Conservation (phyloP, 2,797 vertebrate species). For the Gephyroberyx darwinii region DNA sequence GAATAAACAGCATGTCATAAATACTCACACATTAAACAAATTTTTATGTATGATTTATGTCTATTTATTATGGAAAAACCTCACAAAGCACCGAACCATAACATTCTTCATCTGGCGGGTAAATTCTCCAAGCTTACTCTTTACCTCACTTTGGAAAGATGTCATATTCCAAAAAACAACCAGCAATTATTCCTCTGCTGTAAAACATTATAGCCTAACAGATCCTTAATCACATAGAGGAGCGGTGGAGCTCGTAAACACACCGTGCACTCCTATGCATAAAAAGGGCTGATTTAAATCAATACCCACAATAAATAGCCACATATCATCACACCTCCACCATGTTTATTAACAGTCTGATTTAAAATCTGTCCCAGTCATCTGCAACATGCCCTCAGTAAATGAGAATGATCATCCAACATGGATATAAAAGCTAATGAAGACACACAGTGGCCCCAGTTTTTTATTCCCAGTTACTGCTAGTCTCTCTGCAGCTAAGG, state of each 20-base stretch:
- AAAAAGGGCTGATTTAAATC: constrained; percentile 56
- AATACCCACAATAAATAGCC: constrained; percentile 43
- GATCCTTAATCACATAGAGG: constrained; percentile 69
- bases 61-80: constrained; percentile 26
- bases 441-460: constrained; percentile 24
- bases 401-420: constrained; percentile 21
- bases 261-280: constrained; percentile 39
- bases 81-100: constrained; percentile 39
- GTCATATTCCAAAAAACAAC: constrained; percentile 63
- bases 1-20: constrained; percentile 28
- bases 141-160: constrained; percentile 51
- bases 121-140: constrained; percentile 32
- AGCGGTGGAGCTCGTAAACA: constrained; percentile 60
- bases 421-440: constrained; percentile 46
- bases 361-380: constrained; percentile 33
- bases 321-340: constrained; percentile 28
- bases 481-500: constrained; percentile 39
- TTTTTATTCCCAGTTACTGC: constrained; percentile 43
- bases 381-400: constrained; percentile 12
- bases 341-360: constrained; percentile 49
- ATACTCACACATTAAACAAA: constrained; percentile 8
- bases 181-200: constrained; percentile 65
- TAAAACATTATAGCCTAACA: constrained; percentile 72
- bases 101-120: constrained; percentile 22
- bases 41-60: constrained; percentile 43